Percentiles rank a stretch among this genome's conserved stretches.
phyloP scores from a whole-genome alignment of 2,888 invertebrate species.

The Phyto melanocephala region DNA sequence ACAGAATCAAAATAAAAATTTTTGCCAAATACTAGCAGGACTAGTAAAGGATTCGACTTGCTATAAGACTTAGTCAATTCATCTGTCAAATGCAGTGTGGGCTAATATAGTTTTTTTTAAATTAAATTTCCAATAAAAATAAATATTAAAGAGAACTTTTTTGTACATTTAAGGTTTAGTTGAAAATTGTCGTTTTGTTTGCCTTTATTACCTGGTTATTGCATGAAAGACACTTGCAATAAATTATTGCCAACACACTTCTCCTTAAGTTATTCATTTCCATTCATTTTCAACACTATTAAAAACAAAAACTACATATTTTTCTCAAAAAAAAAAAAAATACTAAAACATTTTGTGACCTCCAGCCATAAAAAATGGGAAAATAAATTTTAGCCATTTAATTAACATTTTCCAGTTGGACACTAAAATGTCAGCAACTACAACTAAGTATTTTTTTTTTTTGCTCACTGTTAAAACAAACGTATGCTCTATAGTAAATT shows the following conservation, averaged over 20 bases:
- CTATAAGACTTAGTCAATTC: too few species aligned
- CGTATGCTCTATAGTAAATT: neutral
- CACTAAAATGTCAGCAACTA: conserved; percentile 44
- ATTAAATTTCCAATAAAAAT: too few species aligned
- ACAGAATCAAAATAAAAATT: too few species aligned
- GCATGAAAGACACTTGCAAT: neutral
- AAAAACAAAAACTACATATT: neutral
- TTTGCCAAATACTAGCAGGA: too few species aligned
- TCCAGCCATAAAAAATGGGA: conserved; percentile 8
- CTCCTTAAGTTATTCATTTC: neutral
- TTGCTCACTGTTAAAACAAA: neutral
- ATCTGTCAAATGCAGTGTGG: too few species aligned
- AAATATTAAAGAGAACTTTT: too few species aligned
- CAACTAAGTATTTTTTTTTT: conserved; percentile 9
- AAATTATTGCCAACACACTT: neutral
- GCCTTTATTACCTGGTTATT: neutral
- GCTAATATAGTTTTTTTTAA: too few species aligned
- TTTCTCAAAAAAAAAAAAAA: neutral
- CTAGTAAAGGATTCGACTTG: too few species aligned
- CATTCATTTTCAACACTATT: neutral
- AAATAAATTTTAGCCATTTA: conserved; percentile 33
- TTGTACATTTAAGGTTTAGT: too few species aligned
- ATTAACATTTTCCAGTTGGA: conserved; percentile 51
- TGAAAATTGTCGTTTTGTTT: too few species aligned
- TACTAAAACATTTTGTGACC: conserved; percentile 37